These are phyloP conservation scores for Mesocricetus auratus DNA, from an alignment of 2,113 vertebrate species.

Conservation along the genomic window DNA sequence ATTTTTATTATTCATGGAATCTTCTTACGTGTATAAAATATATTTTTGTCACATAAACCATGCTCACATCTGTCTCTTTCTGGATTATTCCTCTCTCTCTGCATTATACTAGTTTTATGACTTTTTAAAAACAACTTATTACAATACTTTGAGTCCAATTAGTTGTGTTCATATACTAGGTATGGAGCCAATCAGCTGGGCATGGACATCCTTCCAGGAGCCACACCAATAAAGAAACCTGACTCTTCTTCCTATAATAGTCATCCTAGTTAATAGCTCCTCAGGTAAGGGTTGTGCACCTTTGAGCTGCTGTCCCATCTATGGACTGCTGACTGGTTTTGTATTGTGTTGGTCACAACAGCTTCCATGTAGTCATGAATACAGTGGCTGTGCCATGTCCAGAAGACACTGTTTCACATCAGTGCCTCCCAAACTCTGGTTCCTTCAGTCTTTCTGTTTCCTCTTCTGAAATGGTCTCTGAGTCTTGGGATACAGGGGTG, in stretches of 20 bases:
- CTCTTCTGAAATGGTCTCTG: not conserved
- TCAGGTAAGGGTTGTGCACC: not conserved
- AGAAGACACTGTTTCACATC: not conserved
- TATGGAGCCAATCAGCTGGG: not conserved
- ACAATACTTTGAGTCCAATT: not conserved
- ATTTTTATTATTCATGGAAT: not conserved
- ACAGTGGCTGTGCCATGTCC: not conserved
- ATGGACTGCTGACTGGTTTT: not conserved
- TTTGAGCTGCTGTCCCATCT: not conserved
- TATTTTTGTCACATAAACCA: not conserved
- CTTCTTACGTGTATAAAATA: not conserved
- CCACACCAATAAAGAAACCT: not conserved
- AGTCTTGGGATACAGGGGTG: fast-evolving
- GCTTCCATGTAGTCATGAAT: not conserved
- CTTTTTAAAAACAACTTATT: not conserved
- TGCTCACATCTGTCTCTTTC: not conserved
- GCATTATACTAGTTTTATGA: not conserved
- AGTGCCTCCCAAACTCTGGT: not conserved
- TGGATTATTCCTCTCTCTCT: not conserved
- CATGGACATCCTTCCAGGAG: too few relatives aligned
- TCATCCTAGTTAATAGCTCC: fast-evolving
- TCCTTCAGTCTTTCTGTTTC: not conserved
- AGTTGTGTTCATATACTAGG: not conserved
- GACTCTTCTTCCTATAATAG: not conserved
- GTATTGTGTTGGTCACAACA: not conserved